Conservation (phyloP, 35 echinoderm and acorn worm genomes). For the Patiria miniata region DNA sequence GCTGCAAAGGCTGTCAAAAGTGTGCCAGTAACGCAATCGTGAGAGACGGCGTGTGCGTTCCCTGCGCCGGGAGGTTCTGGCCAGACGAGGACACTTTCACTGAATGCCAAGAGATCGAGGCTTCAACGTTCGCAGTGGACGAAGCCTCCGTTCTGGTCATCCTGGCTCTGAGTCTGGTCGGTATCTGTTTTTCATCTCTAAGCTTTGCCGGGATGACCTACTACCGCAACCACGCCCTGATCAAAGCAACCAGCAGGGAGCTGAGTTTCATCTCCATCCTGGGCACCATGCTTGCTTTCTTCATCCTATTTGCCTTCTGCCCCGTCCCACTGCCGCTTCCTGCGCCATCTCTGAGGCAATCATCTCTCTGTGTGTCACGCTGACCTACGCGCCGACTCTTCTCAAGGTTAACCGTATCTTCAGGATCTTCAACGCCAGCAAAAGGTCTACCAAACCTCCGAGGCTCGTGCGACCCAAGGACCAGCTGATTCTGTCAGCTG, state of each 20-base stretch:
- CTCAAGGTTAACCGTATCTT: conserved; percentile 54
- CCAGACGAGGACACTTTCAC: conserved; percentile 20
- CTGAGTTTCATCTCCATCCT: conserved; percentile 40
- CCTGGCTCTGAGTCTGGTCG: not conserved
- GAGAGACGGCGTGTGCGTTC: not conserved
- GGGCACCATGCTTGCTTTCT: conserved; percentile 15
- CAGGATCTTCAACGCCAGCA: conserved; percentile 39
- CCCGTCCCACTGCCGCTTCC: not conserved
- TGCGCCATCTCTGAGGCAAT: conserved; percentile 18
- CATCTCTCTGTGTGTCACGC: not conserved
- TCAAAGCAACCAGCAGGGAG: conserved; percentile 56
- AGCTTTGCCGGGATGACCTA: not conserved
- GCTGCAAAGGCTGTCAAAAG: conserved; percentile 36
- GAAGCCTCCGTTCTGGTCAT: not conserved
- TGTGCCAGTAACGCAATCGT: conserved; percentile 19
- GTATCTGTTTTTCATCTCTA: not conserved
- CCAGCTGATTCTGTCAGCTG: conserved; percentile 29
- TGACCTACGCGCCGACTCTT: conserved; percentile 46
- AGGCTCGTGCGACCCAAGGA: conserved; percentile 18
- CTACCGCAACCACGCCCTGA: conserved; percentile 9
- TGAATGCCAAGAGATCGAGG: not conserved
- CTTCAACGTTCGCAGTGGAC: not conserved
- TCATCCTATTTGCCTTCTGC: conserved; percentile 27
- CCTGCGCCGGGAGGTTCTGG: not conserved
- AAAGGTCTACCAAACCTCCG: conserved; percentile 43